Evolutionary conservation across 2,113 vertebrate genomes (phyloP), one percentile per base, ranked within the genome.

Genomic region (Lipotes vexillifer): DNA sequence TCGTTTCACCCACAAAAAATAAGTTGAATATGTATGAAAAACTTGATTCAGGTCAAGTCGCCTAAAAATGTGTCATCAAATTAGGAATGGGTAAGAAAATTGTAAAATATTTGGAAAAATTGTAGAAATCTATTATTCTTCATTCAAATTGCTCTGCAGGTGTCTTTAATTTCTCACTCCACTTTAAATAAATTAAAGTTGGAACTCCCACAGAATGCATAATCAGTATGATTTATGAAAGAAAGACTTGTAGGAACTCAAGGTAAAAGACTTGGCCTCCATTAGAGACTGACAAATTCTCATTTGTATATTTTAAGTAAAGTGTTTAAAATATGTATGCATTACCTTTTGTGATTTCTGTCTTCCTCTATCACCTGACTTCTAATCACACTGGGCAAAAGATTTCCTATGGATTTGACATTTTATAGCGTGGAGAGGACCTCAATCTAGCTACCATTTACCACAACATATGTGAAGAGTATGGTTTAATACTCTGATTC

Each of bases 1-100:
- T 36, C 61, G 7, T 31, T 96, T 87, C 46, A 72, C 20, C 23
- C 18, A n/a, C 8, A 77, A 49, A 63, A 65, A 44, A 63, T 74
- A 71, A 72, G 15, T 68, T 38, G 17, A n/a, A 27, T 63, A 25
- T 66, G 63, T 68, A 65, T 23, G 46, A 93, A 91, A 87, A 71
- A 65, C 21, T 46, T 66, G 49, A 78, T 93, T 88, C 29, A 65
- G 36, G 36, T 52, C n/a, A 55, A 90, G 27, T 83, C 74, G 69
- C 33, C 84, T 66, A 31, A 96, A 96, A 90, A 72, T 69, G 27
- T 83, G n/a, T 77, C 92, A 77, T 63, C 55, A 78, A 65, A 93
- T 95, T 92, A 83, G 55, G 41, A 29, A 5, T 46, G 25, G 6
- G 14, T 66, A 82, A 55, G 44, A 91, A 77, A 66, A 61, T 41